Evolutionary conservation across 2,888 invertebrate species (phyloP), one percentile per base, ranked within the genome.

Genomic region (Catocala fraxini): DNA sequence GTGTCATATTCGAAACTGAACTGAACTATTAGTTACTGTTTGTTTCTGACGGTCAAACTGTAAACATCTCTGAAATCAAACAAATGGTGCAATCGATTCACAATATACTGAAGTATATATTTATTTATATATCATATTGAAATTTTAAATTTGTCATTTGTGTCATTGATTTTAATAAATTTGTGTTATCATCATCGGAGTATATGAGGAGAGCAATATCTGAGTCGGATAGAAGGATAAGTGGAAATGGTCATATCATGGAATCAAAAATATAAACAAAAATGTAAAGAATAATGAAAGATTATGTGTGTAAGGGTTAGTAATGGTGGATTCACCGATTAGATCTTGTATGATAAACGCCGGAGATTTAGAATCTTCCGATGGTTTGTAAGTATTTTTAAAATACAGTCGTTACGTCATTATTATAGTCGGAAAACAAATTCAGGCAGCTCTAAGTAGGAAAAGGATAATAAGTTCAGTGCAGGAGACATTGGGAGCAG

Each of bases 291-390:
- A 82, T 85, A 86, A 82, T 81, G 83, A 88, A 84, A 84, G 83
- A 85, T 71, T 88, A 87, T 83, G 88, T 85, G 85, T 91, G 89
- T 89, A 88, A 86, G 84, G 86, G 81, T 87, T 89, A 86, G 81
- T 75, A 89, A 85, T 84, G 87, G 89, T 89, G 88, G 82, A 83
- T 83, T 86, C 88, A 87, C 87, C 88, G 86, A 83, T 80, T 89
- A 88, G 85, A 83, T 88, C 87, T 85, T 87, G 85, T 89, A 87
- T 83, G 83, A 87, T 83, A 85, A 85, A 87, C 86, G 83, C 82
- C 80, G 91, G 88, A 89, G 93, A 89, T 93, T 93, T 83, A 88
- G 89, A 93, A 93, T 93, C 93, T 92, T 90, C 90, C 84, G 81
- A 82, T 85, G 85, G 81, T 82, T 42, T 80, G 81, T 87, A 86